A percentile compares a stretch with the other conserved stretches of the same genome.
Evolutionary conservation across 2,797 vertebrate genomes (phyloP).

Genomic region (Sebastes elongatus): DNA sequence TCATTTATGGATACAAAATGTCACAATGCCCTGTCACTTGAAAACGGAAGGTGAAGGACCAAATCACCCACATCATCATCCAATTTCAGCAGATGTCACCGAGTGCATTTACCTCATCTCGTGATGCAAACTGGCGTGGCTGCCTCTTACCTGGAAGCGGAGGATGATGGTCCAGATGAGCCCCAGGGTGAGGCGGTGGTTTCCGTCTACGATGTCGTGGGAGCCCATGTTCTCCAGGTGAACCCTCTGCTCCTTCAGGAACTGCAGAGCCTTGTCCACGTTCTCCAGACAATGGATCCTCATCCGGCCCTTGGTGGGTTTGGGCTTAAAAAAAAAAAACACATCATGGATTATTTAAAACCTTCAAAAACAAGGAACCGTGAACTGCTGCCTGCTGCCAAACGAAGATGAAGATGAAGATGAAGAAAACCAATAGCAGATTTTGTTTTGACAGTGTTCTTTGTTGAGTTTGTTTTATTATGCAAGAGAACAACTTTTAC

Average conservation of each 20-base stretch:
- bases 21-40: not conserved
- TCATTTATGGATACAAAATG: not conserved
- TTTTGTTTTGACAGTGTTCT: not conserved
- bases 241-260: slow-evolving; percentile 96
- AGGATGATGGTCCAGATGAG: slow-evolving; percentile 99
- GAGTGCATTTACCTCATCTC: not conserved
- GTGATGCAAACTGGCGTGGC: not conserved
- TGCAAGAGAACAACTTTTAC: not conserved
- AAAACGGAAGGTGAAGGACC: not conserved
- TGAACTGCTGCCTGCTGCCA: not conserved
- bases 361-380: not conserved
- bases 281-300: slow-evolving; percentile 96
- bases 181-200: slow-evolving; percentile 95
- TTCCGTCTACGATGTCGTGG: slow-evolving; percentile 97
- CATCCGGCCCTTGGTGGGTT: slow-evolving; percentile 89
- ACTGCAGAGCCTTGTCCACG: slow-evolving; percentile 96
- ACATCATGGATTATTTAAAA: not conserved
- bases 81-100: not conserved
- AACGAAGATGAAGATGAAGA: not conserved
- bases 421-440: slow-evolving; percentile 7
- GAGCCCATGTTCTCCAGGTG: slow-evolving; percentile 99
- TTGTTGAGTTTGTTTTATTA: not conserved
- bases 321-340: slow-evolving; percentile 53
- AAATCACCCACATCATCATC: not conserved
- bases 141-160: slow-evolving; percentile 85